These are phyloP conservation scores for Enteromius afrohamiltoni DNA, from an alignment of 2,797 vertebrate species.

Conservation along the genomic window DNA sequence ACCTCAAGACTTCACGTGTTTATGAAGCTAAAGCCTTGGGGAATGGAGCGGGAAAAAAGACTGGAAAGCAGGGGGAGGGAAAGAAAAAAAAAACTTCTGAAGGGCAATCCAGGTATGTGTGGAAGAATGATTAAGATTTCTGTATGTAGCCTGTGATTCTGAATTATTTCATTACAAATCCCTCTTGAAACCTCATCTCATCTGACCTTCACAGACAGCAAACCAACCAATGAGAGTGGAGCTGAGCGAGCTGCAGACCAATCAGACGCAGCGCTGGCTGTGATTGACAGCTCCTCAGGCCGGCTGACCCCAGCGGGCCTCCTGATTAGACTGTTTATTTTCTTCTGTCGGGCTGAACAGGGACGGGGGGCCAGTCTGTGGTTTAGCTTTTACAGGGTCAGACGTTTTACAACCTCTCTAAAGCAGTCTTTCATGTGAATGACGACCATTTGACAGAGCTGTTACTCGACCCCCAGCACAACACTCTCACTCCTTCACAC, in stretches of 20 bases:
- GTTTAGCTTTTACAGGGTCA: neutral
- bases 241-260: neutral
- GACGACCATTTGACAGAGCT: slow-evolving; percentile 11
- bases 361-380: slow-evolving; percentile 21
- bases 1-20: neutral
- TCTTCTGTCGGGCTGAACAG: slow-evolving; percentile 54
- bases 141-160: neutral
- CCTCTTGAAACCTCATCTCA: neutral
- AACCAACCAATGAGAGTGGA: neutral
- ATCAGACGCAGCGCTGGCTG: slow-evolving; percentile 4
- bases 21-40: neutral
- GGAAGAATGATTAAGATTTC: neutral
- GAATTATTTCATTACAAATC: neutral
- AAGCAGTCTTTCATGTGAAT: slow-evolving; percentile 40
- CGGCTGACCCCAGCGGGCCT: slow-evolving; percentile 23
- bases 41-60: neutral
- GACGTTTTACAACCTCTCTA: neutral
- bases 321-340: slow-evolving; percentile 51
- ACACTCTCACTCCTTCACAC: neutral
- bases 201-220: neutral
- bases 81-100: neutral
- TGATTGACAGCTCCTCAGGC: slow-evolving; percentile 41
- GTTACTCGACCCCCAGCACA: neutral
- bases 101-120: neutral
- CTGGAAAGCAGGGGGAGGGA: slow-evolving; percentile 37